Percentiles rank a stretch among this genome's conserved stretches.
phyloP scores from a whole-genome alignment of 2,113 vertebrate genomes.

The Oncorhynchus nerka region DNA sequence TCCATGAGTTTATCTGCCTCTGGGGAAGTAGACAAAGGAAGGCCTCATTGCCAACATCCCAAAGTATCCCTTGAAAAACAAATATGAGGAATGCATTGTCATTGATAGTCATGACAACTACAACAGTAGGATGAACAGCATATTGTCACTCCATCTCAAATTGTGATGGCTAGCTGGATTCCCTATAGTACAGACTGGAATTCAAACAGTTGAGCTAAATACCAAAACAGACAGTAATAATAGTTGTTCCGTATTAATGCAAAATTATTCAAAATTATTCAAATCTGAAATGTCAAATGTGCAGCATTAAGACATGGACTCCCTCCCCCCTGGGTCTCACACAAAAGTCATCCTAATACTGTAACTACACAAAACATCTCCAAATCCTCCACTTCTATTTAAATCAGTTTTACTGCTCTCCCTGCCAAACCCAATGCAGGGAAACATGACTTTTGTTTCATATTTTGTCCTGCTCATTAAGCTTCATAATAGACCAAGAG shows the following conservation, averaged over 20 bases:
- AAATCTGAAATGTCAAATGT: conserved; percentile 30
- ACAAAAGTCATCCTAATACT: conserved; percentile 8
- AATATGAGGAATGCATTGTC: background rate
- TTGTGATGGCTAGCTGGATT: background rate
- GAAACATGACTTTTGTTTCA: conserved; percentile 7
- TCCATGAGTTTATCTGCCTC: no score
- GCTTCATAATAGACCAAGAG: conserved; percentile 30
- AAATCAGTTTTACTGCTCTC: conserved; percentile 15
- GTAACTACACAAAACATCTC: conserved; percentile 11
- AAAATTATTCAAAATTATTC: conserved; percentile 25
- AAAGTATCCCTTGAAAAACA: background rate
- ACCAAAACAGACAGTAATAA: background rate
- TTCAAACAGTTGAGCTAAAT: background rate
- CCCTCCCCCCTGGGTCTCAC: conserved; percentile 10
- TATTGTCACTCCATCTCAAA: background rate
- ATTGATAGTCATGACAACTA: background rate
- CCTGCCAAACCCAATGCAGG: conserved; percentile 14
- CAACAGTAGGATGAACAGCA: no score
- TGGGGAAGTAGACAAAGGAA: no score
- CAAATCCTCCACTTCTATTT: background rate
- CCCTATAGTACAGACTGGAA: background rate
- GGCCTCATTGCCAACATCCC: no score
- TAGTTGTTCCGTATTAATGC: conserved; percentile 9
- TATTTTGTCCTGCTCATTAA: conserved; percentile 29
- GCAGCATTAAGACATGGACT: conserved; percentile 14